Evolutionary conservation across 2,888 invertebrate genomes (phyloP), one percentile per base, ranked within the genome.

Genomic region (Euproctis similis): DNA sequence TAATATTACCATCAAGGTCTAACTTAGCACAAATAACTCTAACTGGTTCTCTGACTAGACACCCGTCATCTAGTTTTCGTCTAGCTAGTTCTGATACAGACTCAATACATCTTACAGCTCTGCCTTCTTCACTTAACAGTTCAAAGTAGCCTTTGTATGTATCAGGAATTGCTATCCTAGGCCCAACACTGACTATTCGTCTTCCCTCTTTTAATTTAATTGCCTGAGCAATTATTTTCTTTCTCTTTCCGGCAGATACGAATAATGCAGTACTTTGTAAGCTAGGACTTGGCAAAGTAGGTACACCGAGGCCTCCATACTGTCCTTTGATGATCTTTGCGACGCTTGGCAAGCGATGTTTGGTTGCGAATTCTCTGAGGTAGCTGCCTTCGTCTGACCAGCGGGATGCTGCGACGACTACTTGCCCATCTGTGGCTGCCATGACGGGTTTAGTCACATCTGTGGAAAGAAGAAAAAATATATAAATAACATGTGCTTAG

Each of bases 261-360:
- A 97, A 88, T 25, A 96, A 80, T 3, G 96, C 93, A 10, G 95
- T 93, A 54, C 94, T 93, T 59, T 95, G 94, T 12, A 95, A 85
- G 34, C 94, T 91, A 3, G 95, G 95, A 55, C 92, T 94, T 18
- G 95, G 94, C 24, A 95, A 77, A 0, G 94, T 92, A 2, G 96
- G 95, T 9, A 94, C 95, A 13, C 97, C 97, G 27, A 97, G 87
- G 32, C 93, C 93, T 45, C 93, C 92, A 81, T 96, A 97, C 71
- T 96, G 96, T 42, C 97, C 97, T 75, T 96, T 96, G 56, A 94
- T 92, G 61, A 97, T 93, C 74, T 95, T 95, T 34, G 95, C 94
- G 49, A 96, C 91, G 51, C 90, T 91, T 8, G 97, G 97, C 36
- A 92, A 71, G 32, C 90, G 88, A 59, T 92, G 88, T 65, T 92